phyloP scores from a whole-genome alignment of 2,113 vertebrate genomes.

The Baryphthengus martii region DNA sequence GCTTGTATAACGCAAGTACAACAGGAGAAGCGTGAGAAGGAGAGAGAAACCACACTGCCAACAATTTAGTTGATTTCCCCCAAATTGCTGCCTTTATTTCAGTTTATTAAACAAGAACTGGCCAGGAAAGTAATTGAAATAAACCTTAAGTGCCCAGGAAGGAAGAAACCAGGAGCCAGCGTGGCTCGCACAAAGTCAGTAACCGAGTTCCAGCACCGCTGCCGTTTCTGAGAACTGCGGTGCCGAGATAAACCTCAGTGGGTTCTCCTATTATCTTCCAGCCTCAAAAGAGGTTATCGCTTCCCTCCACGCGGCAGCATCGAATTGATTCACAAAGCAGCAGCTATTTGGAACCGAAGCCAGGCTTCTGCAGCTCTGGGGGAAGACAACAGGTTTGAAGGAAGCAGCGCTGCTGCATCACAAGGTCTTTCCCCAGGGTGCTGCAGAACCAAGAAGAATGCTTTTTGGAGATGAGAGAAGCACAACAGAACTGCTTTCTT shows the following conservation, averaged over 20 bases:
- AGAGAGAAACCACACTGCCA: background rate
- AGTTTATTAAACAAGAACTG: background rate
- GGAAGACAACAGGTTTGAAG: background rate
- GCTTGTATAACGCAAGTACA: background rate
- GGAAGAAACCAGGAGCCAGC: background rate
- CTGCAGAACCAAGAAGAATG: background rate
- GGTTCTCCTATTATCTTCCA: slow-evolving; percentile 9
- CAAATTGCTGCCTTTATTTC: background rate
- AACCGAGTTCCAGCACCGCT: background rate
- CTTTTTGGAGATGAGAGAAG: background rate
- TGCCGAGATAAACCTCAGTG: slow-evolving; percentile 38
- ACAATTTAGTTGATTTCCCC: background rate
- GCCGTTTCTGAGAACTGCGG: slow-evolving; percentile 23
- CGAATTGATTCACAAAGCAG: slow-evolving; percentile 42
- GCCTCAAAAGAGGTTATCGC: slow-evolving; percentile 14
- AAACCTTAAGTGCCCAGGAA: background rate
- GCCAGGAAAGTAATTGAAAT: background rate
- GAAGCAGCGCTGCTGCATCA: background rate
- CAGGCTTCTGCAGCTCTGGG: background rate
- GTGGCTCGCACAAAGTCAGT: background rate
- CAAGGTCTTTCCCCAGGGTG: background rate
- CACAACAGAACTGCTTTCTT: background rate
- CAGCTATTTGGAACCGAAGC: slow-evolving; percentile 9
- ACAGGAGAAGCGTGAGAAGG: background rate
- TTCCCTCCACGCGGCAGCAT: slow-evolving; percentile 19